Base-by-base conservation (phyloP, 2,888 invertebrate genomes). In the Phragmatobia fuliginosa region DNA sequence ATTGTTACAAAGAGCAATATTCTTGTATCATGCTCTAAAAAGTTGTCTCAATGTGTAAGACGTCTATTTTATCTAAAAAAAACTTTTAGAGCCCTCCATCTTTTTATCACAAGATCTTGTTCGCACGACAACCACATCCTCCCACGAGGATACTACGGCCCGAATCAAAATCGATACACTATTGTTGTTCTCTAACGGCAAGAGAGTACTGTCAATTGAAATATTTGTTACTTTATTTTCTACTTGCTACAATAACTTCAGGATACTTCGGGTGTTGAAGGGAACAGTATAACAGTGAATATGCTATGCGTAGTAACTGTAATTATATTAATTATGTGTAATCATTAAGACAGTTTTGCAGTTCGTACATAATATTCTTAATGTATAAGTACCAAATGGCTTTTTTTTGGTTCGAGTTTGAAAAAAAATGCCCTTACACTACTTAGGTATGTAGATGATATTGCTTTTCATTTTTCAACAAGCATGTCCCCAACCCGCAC, bases 141-240 rank as follows among this genome's bases (percentile, higher is more conserved):
- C 3, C 60, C 68, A 49, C 68, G n/a, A n/a, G 21, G 69, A 36
- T 60, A 45, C n/a, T 60, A 49, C 36, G 28, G 52, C n/a, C 45
- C 16, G 59, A 68, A 64, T 64, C 68, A 60, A 65, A 65, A 69
- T 69, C 69, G 64, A 69, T 65, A 69, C 52, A 25, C 60, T 28
- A 60, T 36, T 45, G 36, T 49, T 68, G n/a, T 60, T 45, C n/a
- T 41, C 18, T 58, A 25, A 61, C 33, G 11, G 16, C 25, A 36
- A 28, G 28, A 49, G 61, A 6, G 21, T 25, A 31, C 25, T 18
- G 7, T 65, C 28, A 38, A 65, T 65, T 38, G 52, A 18, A 64
- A 64, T 10, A 52, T 25, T 2, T 45, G 2, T 21, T 38, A n/a
- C n/a, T 41, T 28, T 31, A 8, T 62, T 45, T 32, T 32, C n/a